Base-by-base conservation (phyloP, 2,888 invertebrate species). In the Heliconius aoede region DNA sequence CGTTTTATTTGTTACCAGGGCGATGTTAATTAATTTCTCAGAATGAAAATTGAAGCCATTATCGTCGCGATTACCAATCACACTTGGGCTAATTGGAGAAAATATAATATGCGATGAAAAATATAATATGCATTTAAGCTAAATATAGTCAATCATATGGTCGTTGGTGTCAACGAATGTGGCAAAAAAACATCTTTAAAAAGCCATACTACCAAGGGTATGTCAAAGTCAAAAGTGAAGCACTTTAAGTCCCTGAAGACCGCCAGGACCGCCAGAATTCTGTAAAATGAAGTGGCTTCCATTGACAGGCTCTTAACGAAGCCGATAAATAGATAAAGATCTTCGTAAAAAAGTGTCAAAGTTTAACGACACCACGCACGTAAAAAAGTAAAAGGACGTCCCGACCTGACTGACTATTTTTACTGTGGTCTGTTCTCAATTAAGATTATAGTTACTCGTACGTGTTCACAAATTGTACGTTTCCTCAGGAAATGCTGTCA, bases 271-370 rank as follows among this genome's bases (percentile, higher is more conserved):
- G 64, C 30, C 30, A 55, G 55, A 32, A 73, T 78, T 77, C 74
- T 78, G 71, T 79, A 83, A 80, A 78, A 71, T 80, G 69, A 82
- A 81, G 78, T 77, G 79, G 81, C 80, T 81, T 82, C 86, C 86
- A 84, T 60, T 88, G 89, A 88, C 90, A 87, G 77, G 84, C 90
- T 91, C 91, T 91, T 89, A 89, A 82, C 85, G 79, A 80, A 81
- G 79, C 82, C 76, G 83, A 83, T 85, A 83, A 85, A 87, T 84
- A 87, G 85, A 85, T 86, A 86, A 84, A 83, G 80, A 79, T 77
- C 76, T 80, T 81, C 72, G 83, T 90, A 90, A 92, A 92, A 93
- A 93, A 89, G 90, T 89, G 91, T 90, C 91, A 90, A 89, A 88
- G 84, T 87, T 88, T 90, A 90, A 91, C 89, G 87, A 88, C 85